These are phyloP conservation scores for Marronus borbonicus DNA, from an alignment of 2,888 invertebrate genomes.

Conservation along the genomic window DNA sequence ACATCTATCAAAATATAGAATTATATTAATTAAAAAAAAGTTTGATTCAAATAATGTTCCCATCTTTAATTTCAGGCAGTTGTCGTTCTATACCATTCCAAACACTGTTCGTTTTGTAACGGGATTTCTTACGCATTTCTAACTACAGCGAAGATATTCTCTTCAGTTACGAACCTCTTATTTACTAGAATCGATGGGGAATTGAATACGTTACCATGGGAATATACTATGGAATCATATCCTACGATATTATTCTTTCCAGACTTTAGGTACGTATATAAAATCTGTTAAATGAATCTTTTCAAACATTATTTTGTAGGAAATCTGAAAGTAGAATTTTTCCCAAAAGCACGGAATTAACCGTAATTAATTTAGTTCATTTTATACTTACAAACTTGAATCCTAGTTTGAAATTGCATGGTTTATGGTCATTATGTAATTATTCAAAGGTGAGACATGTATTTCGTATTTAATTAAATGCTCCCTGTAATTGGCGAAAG, in stretches of 20 bases:
- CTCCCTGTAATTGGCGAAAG: no score
- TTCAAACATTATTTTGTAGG: slow-evolving; percentile 66
- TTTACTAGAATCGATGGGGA: slow-evolving; percentile 86
- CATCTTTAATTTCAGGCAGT: slow-evolving; percentile 75
- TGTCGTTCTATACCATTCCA: slow-evolving; percentile 84
- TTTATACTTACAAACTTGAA: slow-evolving; percentile 82
- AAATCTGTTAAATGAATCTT: not conserved
- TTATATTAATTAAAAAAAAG: not conserved
- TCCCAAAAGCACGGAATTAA: slow-evolving; percentile 76
- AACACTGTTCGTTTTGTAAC: slow-evolving; percentile 84
- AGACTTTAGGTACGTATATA: slow-evolving; percentile 73
- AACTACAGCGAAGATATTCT: slow-evolving; percentile 77
- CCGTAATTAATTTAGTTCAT: slow-evolving; percentile 79
- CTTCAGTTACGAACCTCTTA: slow-evolving; percentile 71
- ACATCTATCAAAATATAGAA: not conserved
- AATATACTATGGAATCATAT: slow-evolving; percentile 83
- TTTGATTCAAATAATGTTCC: not conserved
- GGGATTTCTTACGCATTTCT: slow-evolving; percentile 80
- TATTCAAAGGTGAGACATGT: slow-evolving; percentile 68
- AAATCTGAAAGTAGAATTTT: slow-evolving; percentile 82
- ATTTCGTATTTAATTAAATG: slow-evolving; percentile 6
- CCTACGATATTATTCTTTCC: slow-evolving; percentile 87
- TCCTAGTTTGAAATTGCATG: slow-evolving; percentile 71
- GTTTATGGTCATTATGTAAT: slow-evolving; percentile 74
- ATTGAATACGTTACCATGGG: slow-evolving; percentile 90